A percentile compares a stretch with the other conserved stretches of the same genome.
These are phyloP conservation scores for Aethina tumida DNA, from an alignment of 1,140 invertebrate species.

Conservation along the genomic window DNA sequence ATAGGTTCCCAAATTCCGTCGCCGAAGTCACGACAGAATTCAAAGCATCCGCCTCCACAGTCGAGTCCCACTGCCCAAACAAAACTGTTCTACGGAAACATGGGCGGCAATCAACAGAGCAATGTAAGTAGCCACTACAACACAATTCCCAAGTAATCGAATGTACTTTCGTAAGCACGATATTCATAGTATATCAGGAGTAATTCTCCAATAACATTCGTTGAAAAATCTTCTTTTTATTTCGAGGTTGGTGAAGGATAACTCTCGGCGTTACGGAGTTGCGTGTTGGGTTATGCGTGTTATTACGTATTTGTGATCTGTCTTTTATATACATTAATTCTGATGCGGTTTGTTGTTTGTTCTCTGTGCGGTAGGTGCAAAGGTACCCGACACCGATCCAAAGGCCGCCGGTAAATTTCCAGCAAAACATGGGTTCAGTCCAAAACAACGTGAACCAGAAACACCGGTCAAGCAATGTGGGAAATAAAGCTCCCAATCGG, in stretches of 20 bases:
- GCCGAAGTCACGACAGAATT: conserved; percentile 32
- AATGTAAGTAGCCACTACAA: conserved; percentile 24
- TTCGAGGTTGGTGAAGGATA: neutral
- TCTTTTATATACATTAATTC: conserved; percentile 9
- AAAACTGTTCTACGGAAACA: conserved; percentile 29
- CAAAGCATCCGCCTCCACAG: conserved; percentile 32
- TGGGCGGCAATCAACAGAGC: conserved; percentile 28
- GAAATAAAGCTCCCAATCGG: conserved; percentile 26
- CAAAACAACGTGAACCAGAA: conserved; percentile 27
- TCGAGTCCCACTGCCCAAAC: conserved; percentile 32
- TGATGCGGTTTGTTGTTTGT: no score
- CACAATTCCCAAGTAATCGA: neutral
- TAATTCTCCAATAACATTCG: neutral
- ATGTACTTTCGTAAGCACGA: neutral
- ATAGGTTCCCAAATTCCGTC: conserved; percentile 33
- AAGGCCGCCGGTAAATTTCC: conserved; percentile 30
- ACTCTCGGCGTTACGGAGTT: neutral
- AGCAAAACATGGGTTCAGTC: conserved; percentile 24
- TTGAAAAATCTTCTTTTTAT: neutral
- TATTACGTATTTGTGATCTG: conserved; percentile 7
- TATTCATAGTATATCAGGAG: neutral
- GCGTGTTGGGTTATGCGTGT: neutral
- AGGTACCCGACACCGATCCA: conserved; percentile 33
- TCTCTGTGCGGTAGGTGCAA: no score
- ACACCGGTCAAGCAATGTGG: conserved; percentile 25